Base-by-base conservation (phyloP, 2,797 vertebrate genomes). In the Falco naumanni region DNA sequence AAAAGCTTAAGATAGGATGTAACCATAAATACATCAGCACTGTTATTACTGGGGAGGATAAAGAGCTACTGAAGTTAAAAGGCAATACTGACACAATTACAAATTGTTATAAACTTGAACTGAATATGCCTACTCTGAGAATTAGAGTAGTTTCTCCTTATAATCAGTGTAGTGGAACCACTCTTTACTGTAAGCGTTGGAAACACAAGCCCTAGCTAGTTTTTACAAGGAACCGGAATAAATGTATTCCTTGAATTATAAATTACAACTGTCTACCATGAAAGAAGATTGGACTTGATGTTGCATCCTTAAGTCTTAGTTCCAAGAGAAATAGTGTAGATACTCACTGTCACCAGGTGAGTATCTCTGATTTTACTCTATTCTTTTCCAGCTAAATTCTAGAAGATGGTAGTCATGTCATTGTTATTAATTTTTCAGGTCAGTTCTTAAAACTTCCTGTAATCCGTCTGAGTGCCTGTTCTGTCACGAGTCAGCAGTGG, bases 61-160 rank as follows among this genome's bases (percentile, higher is more conserved):
- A 93, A 72, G 45, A 75, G 26, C 31, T 90, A 34, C 76, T 93
- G 41, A 78, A 72, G 34, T 72, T 79, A 78, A 87, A 93, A 91
- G 47, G 20, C 54, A 87, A 64, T 63, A 20, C 47, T 85, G 43
- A 26, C 59, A 87, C 33, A 77, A 78, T 25, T 82, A 65, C 3
- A 21, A 80, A 51, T 31, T 5, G 19, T 74, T 92, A 84, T 84
- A 95, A 81, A 81, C 54, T 51, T 85, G 28, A 76, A 39, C 19
- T 72, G 66, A 92, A 72, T 68, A 48, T 53, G 60, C 72, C 37
- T 69, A 89, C 47, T 34, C 37, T 90, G 59, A 84, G 66, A 81
- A 87, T 64, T 77, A 65, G 29, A 82, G 76, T 4, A 80, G 5
- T 7, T 93, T 89, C 87, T 84, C 45, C 37, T 65, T 61, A 61